Evolutionary conservation across 2,113 vertebrate species (phyloP).

Genomic region (Vidua macroura): DNA sequence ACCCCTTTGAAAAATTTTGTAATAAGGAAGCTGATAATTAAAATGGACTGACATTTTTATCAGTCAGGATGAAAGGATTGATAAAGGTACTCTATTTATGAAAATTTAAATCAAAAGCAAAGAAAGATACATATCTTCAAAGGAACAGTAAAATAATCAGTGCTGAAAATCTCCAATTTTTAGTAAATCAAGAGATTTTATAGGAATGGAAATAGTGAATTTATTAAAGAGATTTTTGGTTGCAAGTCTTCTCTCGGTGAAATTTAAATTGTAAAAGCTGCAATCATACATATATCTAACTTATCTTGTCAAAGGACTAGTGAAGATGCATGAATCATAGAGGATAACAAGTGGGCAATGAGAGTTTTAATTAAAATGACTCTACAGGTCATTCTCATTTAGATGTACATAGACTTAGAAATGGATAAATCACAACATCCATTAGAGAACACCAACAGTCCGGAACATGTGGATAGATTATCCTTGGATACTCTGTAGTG

Average conservation of each 20-base stretch:
- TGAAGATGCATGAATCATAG: not conserved
- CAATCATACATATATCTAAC: not conserved
- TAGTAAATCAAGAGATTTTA: not conserved
- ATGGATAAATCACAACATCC: constrained; percentile 22
- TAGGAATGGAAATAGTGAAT: not conserved
- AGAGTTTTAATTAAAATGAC: constrained; percentile 56
- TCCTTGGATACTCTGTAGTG: not conserved
- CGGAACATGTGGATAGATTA: not conserved
- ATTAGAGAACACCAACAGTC: not conserved
- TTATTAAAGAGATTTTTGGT: not conserved
- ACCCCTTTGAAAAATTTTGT: not conserved
- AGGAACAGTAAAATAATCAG: not conserved
- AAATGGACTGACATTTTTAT: not conserved
- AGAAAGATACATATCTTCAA: not conserved
- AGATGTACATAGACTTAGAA: not conserved
- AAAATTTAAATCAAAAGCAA: not conserved
- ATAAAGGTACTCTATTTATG: not conserved
- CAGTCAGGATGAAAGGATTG: not conserved
- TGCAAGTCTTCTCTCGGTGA: not conserved
- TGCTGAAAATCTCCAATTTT: not conserved
- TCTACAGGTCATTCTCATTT: constrained; percentile 39
- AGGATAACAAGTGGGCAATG: not conserved
- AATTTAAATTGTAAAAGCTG: not conserved
- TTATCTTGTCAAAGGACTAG: not conserved
- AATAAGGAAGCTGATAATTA: not conserved